Conservation (phyloP, 2,888 invertebrate species). For the Sycophila texana region DNA sequence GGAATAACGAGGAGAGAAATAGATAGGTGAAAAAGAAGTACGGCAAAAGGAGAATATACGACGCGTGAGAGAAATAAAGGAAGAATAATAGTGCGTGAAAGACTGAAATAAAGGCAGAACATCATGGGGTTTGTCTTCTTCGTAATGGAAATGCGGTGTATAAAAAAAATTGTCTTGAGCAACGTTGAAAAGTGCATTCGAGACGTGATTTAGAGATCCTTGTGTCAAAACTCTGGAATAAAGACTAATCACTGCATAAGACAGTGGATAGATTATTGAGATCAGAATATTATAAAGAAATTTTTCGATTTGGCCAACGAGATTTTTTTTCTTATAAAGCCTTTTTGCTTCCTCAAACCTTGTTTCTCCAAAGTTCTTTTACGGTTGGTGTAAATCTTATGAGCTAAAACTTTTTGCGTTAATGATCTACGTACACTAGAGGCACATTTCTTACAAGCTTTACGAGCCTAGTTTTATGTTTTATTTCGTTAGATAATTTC, state of each 20-base stretch:
- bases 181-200: constrained; percentile 8
- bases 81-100: constrained; percentile 41
- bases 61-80: constrained; percentile 29
- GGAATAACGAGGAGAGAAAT: constrained; percentile 14
- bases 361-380: constrained; percentile 28
- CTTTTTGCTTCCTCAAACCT: constrained; percentile 1
- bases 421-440: constrained; percentile 37
- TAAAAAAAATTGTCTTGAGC: constrained; percentile 11
- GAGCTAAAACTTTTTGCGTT: constrained; percentile 34
- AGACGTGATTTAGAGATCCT: not conserved
- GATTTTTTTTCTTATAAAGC: constrained; percentile 18
- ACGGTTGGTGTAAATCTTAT: constrained; percentile 41
- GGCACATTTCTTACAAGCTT: constrained; percentile 31
- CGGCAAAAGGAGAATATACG: constrained; percentile 12
- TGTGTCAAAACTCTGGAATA: not conserved
- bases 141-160: constrained; percentile 26
- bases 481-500: constrained; percentile 23
- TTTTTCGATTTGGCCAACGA: not conserved
- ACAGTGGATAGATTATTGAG: no score
- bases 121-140: constrained; percentile 1
- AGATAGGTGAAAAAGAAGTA: constrained; percentile 19
- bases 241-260: not conserved
- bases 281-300: not conserved
- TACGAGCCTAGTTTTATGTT: constrained; percentile 32
- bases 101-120: constrained; percentile 26